Conservation (phyloP, 2,797 vertebrate species). For the Aulostomus chinensis region DNA sequence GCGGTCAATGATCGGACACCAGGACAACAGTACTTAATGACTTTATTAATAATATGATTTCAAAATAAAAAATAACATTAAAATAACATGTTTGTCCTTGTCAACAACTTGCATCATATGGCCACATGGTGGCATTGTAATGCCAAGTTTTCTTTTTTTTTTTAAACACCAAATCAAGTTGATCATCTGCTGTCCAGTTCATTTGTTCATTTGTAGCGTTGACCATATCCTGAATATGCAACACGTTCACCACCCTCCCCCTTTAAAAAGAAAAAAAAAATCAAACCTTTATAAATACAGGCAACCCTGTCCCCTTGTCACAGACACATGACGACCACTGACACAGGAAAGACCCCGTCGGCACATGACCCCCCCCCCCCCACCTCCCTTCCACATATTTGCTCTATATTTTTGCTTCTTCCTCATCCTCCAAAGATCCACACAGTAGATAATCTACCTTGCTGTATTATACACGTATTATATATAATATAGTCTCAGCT, state of each 20-base stretch:
- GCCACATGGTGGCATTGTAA: conserved; percentile 85
- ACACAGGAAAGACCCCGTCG: conserved; percentile 68
- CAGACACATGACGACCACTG: conserved; percentile 75
- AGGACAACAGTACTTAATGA: conserved; percentile 82
- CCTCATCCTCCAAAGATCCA: conserved; percentile 62
- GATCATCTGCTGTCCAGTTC: conserved; percentile 72
- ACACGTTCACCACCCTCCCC: conserved; percentile 32
- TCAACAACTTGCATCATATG: conserved; percentile 81
- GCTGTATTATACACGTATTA: conserved; percentile 68
- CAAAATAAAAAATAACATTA: conserved; percentile 83
- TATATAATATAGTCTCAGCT: conserved; percentile 66
- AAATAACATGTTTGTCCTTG: conserved; percentile 80
- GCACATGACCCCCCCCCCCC: conserved; percentile 53
- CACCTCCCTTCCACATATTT: conserved; percentile 24
- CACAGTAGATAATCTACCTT: conserved; percentile 74
- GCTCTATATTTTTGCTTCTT: conserved; percentile 25
- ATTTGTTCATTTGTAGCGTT: conserved; percentile 62
- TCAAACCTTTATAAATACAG: conserved; percentile 75
- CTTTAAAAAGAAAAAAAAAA: conserved; percentile 24
- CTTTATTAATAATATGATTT: conserved; percentile 88
- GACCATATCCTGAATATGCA: conserved; percentile 47
- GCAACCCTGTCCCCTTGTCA: conserved; percentile 68
- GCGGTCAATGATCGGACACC: conserved; percentile 48
- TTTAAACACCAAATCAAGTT: conserved; percentile 76
- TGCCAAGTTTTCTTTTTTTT: conserved; percentile 73